These are phyloP conservation scores for Amblyraja radiata DNA, from an alignment of 2,797 vertebrate genomes.

Conservation along the genomic window DNA sequence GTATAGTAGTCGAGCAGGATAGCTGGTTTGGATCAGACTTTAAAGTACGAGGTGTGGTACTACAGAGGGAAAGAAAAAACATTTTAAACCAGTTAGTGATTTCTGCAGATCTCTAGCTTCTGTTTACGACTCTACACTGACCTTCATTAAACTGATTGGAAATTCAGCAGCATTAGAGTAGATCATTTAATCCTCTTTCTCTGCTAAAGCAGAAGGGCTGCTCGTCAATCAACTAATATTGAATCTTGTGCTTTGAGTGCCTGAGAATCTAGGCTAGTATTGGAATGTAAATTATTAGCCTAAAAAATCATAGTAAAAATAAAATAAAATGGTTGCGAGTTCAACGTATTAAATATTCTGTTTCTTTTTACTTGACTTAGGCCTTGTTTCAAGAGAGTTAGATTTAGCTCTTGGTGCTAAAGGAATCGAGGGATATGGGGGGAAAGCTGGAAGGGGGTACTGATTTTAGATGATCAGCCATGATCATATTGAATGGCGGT, in stretches of 20 bases:
- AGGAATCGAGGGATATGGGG: no score
- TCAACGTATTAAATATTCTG: neutral
- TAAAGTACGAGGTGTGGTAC: neutral
- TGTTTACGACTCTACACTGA: no score
- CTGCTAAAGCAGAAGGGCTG: neutral
- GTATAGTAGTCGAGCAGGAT: neutral
- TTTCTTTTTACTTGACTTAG: neutral
- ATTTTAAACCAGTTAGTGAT: neutral
- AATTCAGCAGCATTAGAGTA: neutral
- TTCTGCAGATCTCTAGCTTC: neutral
- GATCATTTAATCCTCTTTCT: neutral
- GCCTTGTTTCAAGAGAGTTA: no score
- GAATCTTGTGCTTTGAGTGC: neutral
- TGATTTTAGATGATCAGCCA: no score
- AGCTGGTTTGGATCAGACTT: neutral
- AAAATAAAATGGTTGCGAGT: neutral
- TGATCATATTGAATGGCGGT: no score
- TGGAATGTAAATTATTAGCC: neutral
- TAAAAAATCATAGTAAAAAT: neutral
- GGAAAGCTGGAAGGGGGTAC: no score
- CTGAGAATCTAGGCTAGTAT: neutral
- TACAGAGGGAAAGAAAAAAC: neutral
- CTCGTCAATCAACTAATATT: neutral
- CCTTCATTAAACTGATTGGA: no score
- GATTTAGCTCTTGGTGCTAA: no score